Conservation (phyloP, 2,797 vertebrate species). For the Chaunax sp. region DNA sequence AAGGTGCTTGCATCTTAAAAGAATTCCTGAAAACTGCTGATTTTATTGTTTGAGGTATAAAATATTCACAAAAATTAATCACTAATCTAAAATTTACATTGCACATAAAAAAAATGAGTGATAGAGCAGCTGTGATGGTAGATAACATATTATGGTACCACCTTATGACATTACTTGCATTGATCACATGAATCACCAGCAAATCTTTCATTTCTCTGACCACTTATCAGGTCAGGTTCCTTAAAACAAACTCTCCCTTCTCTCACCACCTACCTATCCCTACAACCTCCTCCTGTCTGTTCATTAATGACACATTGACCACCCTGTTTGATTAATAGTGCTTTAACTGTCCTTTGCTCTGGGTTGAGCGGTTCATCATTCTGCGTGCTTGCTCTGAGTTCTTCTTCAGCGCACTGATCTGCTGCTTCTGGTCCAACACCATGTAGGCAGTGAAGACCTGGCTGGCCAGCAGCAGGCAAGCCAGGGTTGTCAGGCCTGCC, state of each 20-base stretch:
- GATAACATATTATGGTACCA: too few species aligned
- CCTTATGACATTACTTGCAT: too few species aligned
- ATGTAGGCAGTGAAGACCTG: constrained; percentile 91
- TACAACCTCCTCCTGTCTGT: neutral
- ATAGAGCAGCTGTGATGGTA: too few species aligned
- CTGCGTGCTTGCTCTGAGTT: constrained; percentile 77
- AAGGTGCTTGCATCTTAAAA: too few species aligned
- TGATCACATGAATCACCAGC: too few species aligned
- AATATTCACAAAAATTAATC: too few species aligned
- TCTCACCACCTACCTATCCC: neutral
- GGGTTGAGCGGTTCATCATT: constrained; percentile 76
- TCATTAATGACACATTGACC: neutral
- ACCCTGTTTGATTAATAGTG: neutral
- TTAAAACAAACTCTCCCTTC: constrained; percentile 45
- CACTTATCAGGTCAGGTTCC: constrained; percentile 23
- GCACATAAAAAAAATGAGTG: too few species aligned
- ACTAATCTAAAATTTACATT: too few species aligned
- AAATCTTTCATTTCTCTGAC: constrained; percentile 15
- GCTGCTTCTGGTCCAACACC: constrained; percentile 85
- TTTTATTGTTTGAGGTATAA: too few species aligned
- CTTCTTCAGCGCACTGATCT: constrained; percentile 85
- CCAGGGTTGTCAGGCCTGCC: constrained; percentile 86
- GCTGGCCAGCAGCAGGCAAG: constrained; percentile 88
- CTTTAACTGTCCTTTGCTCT: constrained; percentile 75
- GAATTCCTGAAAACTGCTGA: too few species aligned